Conservation (phyloP, 2,113 vertebrate species). For the Carollia perspicillata region DNA sequence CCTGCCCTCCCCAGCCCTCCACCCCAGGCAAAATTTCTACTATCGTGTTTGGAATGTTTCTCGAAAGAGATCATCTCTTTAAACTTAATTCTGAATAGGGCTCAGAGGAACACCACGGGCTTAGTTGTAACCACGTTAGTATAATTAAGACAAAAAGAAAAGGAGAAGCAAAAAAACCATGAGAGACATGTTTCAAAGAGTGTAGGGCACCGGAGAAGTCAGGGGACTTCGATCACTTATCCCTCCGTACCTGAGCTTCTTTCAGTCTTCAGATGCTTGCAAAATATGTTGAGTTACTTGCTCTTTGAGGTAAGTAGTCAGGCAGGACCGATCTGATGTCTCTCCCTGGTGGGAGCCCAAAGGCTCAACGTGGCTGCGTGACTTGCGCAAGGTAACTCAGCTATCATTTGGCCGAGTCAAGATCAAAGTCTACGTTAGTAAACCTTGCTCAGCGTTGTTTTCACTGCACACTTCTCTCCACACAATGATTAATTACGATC, state of each 20-base stretch:
- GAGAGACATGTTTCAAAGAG: neutral
- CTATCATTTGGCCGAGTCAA: neutral
- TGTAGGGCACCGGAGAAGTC: neutral
- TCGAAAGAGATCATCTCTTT: neutral
- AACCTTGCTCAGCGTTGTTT: neutral
- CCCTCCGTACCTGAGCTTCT: neutral
- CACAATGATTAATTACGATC: neutral
- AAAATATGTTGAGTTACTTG: neutral
- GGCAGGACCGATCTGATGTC: neutral
- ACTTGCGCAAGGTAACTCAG: neutral
- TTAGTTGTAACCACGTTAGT: neutral
- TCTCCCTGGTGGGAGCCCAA: neutral
- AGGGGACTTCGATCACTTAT: neutral
- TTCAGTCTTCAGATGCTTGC: neutral
- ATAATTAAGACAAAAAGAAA: conserved; percentile 4
- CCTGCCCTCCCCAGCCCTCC: neutral
- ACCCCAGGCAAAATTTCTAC: neutral
- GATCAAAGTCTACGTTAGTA: neutral
- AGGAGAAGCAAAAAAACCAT: neutral
- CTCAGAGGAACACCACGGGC: neutral
- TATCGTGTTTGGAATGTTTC: neutral
- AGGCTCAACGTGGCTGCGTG: neutral
- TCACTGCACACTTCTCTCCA: neutral
- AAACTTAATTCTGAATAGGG: neutral
- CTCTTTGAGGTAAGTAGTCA: neutral